Conservation (phyloP, 1,140 invertebrate species). For the Leptinotarsa lineolata region DNA sequence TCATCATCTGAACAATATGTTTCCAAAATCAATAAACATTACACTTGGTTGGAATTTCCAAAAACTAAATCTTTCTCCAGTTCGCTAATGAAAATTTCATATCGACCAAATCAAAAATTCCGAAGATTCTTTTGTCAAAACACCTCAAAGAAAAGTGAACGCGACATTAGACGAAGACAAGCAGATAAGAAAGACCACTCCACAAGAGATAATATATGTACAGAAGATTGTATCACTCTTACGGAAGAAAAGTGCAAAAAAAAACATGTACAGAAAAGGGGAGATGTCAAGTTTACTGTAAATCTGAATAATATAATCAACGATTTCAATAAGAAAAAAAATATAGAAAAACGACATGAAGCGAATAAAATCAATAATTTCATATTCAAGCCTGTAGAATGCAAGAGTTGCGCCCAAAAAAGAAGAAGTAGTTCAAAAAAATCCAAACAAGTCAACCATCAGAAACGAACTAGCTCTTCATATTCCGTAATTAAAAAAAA, state of each 20-base stretch:
- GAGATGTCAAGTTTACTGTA: not conserved
- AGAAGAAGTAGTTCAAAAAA: not conserved
- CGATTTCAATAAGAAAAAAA: constrained; percentile 3
- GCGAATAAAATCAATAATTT: constrained; percentile 18
- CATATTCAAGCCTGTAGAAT: constrained; percentile 14
- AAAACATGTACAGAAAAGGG: not conserved
- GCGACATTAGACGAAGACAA: not conserved
- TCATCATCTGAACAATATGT: constrained; percentile 3
- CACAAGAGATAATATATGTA: not conserved
- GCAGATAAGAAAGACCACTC: not conserved
- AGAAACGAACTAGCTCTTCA: constrained; percentile 7
- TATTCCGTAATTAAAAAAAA: not conserved
- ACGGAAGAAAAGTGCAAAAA: constrained; percentile 10
- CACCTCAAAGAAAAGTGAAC: not conserved
- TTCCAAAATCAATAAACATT: not conserved
- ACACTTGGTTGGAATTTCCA: not conserved
- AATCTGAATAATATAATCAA: constrained; percentile 13
- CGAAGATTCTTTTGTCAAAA: not conserved
- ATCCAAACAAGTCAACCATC: not conserved
- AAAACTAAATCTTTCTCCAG: not conserved
- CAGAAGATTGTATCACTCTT: constrained; percentile 14
- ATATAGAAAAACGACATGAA: not conserved
- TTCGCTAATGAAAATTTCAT: not conserved
- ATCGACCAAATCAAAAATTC: not conserved
- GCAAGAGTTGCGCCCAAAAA: not conserved